Evolutionary conservation across 2,797 vertebrate species (phyloP), one percentile per base, ranked within the genome.

Genomic region (Iguana delicatissima): DNA sequence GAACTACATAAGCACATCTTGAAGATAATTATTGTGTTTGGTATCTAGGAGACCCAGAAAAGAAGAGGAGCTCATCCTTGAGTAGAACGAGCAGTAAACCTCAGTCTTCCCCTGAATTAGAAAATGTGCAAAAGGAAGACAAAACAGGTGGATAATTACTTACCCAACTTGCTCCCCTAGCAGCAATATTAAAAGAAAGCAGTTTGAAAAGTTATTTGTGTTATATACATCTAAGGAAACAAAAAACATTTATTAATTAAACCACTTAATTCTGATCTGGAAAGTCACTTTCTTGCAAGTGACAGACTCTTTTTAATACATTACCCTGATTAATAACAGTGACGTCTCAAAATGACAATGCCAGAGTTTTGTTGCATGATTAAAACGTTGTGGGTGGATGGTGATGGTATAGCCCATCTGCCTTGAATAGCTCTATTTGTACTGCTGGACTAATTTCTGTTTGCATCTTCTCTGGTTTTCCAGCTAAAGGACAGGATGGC

Each of bases 21-120:
- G 93, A 92, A 95, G 95, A 94, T 95, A 52, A 94, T 95, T 83
- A 89, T 96, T 97, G 91, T 89, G 0, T 86, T 97, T 97, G 91
- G 85, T 97, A 92, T 96, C 95, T 94, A 98, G 97, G 95, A 91
- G 95, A 93, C 95, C 90, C 95, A 89, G 91, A 97, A 97, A 98
- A 97, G 98, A 98, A 97, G 96, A 98, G 98, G 97, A 99, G 98
- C 95, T 98, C 98, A 87, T 99, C 98, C 94, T 97, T 99, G 94
- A 98, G 94, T 95, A 98, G 98, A 97, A 97, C 98, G 96, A 97
- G 96, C 96, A 97, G 94, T 96, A 98, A 98, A 97, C 95, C 95
- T 35, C 97, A 97, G 16, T 94, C 97, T 88, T 94, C 97, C 96
- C 80, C 96, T 93, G 98, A 97, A 92, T 84, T 97, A 96, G 98